Evolutionary conservation across 1,140 invertebrate species (phyloP), one percentile per base, ranked within the genome.

Genomic region (Diorhabda elongata): DNA sequence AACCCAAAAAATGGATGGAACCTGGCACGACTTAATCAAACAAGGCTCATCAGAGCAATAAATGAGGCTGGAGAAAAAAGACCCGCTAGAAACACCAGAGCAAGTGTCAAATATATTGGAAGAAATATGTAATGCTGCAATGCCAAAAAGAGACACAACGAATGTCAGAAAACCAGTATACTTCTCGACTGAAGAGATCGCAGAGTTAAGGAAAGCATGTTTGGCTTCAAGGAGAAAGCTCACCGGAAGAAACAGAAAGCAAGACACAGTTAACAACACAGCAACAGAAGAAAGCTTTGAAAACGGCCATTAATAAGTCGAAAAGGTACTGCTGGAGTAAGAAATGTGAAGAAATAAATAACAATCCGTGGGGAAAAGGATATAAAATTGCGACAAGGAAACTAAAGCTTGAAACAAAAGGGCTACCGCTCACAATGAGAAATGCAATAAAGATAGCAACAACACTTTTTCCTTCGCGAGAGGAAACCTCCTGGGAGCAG

Each of bases 331-430:
- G 47, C n/a, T 71, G 70, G 63, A 60, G 43, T 43, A 52, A 45
- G 8, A 58, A 67, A 11, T 58, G 61, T 42, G 68, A 69, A 4
- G 67, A 63, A 26, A 45, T 69, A 8, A 47, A 71, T 5, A 5
- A 66, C 5, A 58, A 71, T 61, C n/a, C 58, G 5, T 71, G 70
- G 68, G 68, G 70, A 6, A 6, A 59, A 42, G 61, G 61, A n/a
- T 71, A 71, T 43, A 59, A 65, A 42, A 64, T 71, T 7, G 63
- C 52, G 11, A 62, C 11, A 8, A 43, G 41, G 66, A 56, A 68
- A 3, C 5, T 61, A n/a, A 45, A 45, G 45, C 26, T 26, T 26
- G 1, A 26, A 26, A 26, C 26, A 11, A 63, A 7, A 42, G 26
- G 26, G 26, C 26, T 1, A 26, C 26, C 26, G 26, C 26, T 26